phyloP scores from a whole-genome alignment of 2,797 vertebrate species.

The Luscinia megarhynchos region DNA sequence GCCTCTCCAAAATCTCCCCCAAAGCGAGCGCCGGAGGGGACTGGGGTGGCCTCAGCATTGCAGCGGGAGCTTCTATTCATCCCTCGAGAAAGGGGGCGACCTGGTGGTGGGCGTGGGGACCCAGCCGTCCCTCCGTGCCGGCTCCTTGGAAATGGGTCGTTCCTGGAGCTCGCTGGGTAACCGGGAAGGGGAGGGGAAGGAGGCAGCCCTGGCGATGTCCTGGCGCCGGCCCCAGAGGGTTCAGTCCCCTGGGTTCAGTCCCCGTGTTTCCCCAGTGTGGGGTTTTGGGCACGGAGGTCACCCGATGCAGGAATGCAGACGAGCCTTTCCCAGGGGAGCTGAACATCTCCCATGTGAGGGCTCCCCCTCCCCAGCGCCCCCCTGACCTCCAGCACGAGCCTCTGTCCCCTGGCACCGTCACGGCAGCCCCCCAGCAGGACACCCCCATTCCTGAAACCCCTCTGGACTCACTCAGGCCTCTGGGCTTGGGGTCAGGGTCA shows the following conservation, averaged over 20 bases:
- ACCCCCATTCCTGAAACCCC: background rate
- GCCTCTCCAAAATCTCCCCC: background rate
- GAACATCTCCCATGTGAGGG: background rate
- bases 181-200: background rate
- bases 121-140: accelerated
- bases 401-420: accelerated
- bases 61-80: background rate
- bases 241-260: background rate
- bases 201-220: background rate
- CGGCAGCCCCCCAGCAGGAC: background rate
- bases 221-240: accelerated
- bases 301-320: background rate
- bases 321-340: background rate
- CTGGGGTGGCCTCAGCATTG: background rate
- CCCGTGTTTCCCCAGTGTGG: background rate
- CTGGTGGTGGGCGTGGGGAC: background rate
- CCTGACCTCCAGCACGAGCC: accelerated
- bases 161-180: background rate
- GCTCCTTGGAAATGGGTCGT: conserved; percentile 31
- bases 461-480: conserved; percentile 31
- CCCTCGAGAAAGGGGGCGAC: background rate
- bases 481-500: background rate
- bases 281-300: background rate
- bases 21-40: background rate
- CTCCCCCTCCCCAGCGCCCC: accelerated